Conservation (phyloP, 2,888 invertebrate species). For the Arctia plantaginis region DNA sequence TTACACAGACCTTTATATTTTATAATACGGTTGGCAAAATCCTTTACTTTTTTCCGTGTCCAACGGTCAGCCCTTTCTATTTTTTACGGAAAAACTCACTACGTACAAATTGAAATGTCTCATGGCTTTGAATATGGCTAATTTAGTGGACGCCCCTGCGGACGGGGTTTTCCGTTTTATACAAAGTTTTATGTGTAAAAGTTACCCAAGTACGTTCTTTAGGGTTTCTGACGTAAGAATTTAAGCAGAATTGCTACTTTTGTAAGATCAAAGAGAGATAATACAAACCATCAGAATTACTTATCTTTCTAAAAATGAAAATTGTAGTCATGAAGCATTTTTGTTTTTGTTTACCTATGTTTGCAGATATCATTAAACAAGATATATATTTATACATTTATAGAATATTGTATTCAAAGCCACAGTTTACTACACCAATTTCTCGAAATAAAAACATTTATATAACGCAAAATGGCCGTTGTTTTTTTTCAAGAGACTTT, state of each 20-base stretch:
- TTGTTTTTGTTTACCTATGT: neutral
- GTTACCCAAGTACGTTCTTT: conserved; percentile 52
- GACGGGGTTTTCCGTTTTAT: conserved; percentile 59
- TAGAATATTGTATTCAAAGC: conserved; percentile 1
- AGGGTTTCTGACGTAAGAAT: conserved; percentile 13
- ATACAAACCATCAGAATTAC: neutral
- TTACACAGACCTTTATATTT: conserved; percentile 31
- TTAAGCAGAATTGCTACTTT: neutral
- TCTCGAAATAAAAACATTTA: conserved; percentile 15
- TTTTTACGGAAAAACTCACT: conserved; percentile 48
- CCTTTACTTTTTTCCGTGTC: conserved; percentile 39
- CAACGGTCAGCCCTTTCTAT: conserved; percentile 45
- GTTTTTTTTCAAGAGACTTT: conserved; percentile 36
- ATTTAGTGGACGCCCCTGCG: conserved; percentile 63
- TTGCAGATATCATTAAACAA: neutral
- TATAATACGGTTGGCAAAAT: conserved; percentile 34
- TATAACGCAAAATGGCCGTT: conserved; percentile 5
- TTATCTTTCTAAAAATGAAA: neutral
- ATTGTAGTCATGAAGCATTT: neutral
- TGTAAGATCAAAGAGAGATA: neutral
- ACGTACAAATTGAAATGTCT: conserved; percentile 66
- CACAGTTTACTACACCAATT: conserved; percentile 7
- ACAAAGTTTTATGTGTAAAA: conserved; percentile 56
- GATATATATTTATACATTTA: neutral
- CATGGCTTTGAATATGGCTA: conserved; percentile 70